Evolutionary conservation across 92 coral and sea anemone genomes (phyloP), one percentile per base, ranked within the genome.

Genomic region (Muricea muricata): DNA sequence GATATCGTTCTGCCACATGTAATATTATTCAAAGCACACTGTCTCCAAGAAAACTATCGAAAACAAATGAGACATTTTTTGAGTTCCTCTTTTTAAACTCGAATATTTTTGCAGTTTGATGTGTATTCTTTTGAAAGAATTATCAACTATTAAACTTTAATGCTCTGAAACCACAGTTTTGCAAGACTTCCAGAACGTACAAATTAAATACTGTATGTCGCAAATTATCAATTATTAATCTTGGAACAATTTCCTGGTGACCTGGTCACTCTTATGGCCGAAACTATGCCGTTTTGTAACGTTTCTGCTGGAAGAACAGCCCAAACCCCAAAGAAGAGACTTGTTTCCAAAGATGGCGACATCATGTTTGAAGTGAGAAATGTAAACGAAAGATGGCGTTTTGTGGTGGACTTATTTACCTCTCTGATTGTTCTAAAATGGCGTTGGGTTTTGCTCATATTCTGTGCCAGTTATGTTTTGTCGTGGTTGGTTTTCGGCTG

Each of bases 401-500:
- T 93, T 65, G 73, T 89, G 28, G 93, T 89, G 13, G 98, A 94
- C 77, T 35, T 94, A 23, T 94, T 94, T 52, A 97, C 99, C 3
- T 92, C 99, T 0, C 84, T 91, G 85, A 89, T 97, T 23, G 97
- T 92, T 37, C 75, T 92, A 70, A 83, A 84, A 26, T 97, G 99
- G 99, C 83, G 88, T 0, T 94, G 97, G 94, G 94, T 97, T 2
- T 47, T 90, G 25, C 5, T 92, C 7, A 48, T 92, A 4, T 97
- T 97, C 81, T 87, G 92, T 71, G 79, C 86, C 21, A 92, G 97
- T 2, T 97, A 97, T 80, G 85, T 97, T 10, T 37, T 92, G 20
- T 86, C 99, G 0, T 97, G 99, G 99, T 37, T 91, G 4, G 52
- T 87, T 26, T 97, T 97, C 60, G 99, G 88, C 26, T 74, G 92